Evolutionary conservation across 2,797 vertebrate genomes (phyloP).

Genomic region (Xerus rutilus): DNA sequence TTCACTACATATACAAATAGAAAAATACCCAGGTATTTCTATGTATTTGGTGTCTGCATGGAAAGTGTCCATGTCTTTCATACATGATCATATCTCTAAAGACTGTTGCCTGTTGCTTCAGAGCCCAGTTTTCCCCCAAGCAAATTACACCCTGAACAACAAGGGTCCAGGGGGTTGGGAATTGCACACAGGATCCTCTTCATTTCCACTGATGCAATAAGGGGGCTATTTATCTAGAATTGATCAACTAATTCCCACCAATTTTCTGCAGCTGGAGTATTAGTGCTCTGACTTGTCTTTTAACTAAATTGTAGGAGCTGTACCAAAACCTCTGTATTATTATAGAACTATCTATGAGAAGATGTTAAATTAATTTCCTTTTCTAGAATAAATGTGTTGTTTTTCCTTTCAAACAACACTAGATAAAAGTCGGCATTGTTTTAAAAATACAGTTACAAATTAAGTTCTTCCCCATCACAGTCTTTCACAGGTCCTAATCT

Average conservation of each 20-base stretch:
- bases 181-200: not conserved
- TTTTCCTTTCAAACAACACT: conserved; percentile 20
- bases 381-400: not conserved
- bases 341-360: not conserved
- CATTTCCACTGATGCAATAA: not conserved
- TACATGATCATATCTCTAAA: not conserved
- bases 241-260: not conserved
- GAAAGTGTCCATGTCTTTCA: not conserved
- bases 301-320: not conserved
- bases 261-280: conserved; percentile 1
- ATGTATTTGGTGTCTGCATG: not conserved
- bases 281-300: not conserved
- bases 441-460: not conserved
- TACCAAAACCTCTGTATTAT: not conserved
- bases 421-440: not conserved
- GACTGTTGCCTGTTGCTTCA: not conserved
- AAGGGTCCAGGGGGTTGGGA: not conserved
- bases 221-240: not conserved
- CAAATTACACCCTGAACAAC: too few species aligned
- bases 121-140: not conserved
- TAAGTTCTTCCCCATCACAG: not conserved
- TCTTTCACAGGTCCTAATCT: not conserved
- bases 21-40: not conserved
- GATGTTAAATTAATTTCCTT: not conserved
- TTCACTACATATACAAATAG: not conserved